A percentile compares a stretch with the other conserved stretches of the same genome.
These are phyloP conservation scores for Epinotia nisella DNA, from an alignment of 2,888 invertebrate genomes.

Conservation along the genomic window DNA sequence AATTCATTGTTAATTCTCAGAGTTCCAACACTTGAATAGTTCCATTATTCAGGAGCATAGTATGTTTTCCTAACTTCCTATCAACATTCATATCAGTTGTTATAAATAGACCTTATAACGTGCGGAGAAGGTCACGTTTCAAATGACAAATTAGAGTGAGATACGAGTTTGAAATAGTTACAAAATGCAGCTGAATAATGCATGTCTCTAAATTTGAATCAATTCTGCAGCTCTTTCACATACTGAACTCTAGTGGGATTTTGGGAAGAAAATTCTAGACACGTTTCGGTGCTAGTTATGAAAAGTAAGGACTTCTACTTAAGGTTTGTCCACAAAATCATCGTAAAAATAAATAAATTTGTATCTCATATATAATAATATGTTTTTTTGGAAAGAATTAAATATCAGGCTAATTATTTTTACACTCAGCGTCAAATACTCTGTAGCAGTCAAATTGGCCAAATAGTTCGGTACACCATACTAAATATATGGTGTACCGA, in stretches of 20 bases:
- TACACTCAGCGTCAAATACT: no score
- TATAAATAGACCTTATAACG: neutral
- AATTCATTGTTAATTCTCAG: constrained; percentile 20
- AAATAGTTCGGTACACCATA: no score
- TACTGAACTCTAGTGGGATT: constrained; percentile 1
- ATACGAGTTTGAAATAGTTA: neutral
- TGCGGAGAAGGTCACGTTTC: neutral
- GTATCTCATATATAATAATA: no score
- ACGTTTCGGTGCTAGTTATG: neutral
- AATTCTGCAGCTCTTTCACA: constrained; percentile 22
- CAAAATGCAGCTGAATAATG: constrained; percentile 13
- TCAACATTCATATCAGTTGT: no score
- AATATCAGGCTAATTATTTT: no score
- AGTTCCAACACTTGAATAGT: constrained; percentile 5
- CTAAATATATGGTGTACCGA: no score
- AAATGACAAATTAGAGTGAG: neutral
- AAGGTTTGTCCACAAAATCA: no score
- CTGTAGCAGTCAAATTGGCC: no score
- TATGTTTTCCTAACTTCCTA: constrained; percentile 2
- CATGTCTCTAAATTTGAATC: constrained; percentile 26
- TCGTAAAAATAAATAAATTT: no score
- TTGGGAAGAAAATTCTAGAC: neutral
- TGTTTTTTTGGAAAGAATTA: no score
- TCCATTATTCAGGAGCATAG: constrained; percentile 5
- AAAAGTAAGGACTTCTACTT: neutral